Evolutionary conservation across 2,888 invertebrate genomes (phyloP).

Genomic region (Athrips mouffetella): DNA sequence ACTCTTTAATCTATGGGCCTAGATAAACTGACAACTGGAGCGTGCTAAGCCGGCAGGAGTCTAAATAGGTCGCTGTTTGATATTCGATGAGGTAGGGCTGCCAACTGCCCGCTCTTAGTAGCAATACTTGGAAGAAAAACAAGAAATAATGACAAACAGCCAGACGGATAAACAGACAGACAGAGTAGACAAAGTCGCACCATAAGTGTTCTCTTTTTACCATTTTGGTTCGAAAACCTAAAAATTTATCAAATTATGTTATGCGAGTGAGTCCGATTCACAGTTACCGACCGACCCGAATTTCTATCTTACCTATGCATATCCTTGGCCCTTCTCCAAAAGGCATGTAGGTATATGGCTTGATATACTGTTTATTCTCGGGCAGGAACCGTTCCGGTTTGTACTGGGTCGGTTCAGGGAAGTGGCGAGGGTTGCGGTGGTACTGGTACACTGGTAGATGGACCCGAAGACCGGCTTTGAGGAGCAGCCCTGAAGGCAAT

Average conservation of each 20-base stretch:
- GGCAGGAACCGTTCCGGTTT: slow-evolving; percentile 52
- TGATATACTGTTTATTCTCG: slow-evolving; percentile 40
- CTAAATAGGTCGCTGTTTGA: too few relatives aligned
- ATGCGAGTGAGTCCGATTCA: too few relatives aligned
- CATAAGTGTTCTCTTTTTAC: too few relatives aligned
- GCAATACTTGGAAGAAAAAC: neutral
- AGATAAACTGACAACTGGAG: too few relatives aligned
- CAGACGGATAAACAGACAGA: neutral
- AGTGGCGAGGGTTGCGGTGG: slow-evolving; percentile 47
- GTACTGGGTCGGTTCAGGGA: slow-evolving; percentile 49
- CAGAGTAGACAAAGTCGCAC: too few relatives aligned
- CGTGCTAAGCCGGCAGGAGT: too few relatives aligned
- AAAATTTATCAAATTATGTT: neutral
- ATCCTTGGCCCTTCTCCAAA: slow-evolving; percentile 60
- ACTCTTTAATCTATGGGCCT: too few relatives aligned
- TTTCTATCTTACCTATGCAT: slow-evolving; percentile 60
- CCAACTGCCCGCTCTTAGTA: too few relatives aligned
- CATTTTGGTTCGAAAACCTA: neutral
- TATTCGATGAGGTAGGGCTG: too few relatives aligned
- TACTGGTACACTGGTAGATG: slow-evolving; percentile 53
- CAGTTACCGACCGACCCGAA: neutral
- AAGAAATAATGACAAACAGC: neutral
- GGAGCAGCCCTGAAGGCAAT: slow-evolving; percentile 41
- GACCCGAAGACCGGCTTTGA: slow-evolving; percentile 49
- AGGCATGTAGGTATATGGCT: slow-evolving; percentile 51